Base-by-base conservation (phyloP, 2,797 vertebrate species). In the Epinephelus awoara region DNA sequence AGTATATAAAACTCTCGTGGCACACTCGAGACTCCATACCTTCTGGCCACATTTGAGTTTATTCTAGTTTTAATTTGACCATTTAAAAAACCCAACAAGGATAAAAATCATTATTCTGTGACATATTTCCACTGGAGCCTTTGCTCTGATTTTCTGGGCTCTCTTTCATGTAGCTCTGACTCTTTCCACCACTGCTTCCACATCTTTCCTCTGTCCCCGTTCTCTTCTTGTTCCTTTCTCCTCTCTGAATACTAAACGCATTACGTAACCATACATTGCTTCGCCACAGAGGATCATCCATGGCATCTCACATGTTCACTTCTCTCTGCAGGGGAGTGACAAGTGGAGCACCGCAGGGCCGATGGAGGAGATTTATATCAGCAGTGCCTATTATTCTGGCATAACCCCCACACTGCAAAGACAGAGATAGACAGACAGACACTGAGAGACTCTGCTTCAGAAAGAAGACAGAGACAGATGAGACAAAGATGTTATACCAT, bases 211-310 rank as follows among this genome's bases (percentile, higher is more conserved):
- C 61, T 47, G 6, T 75, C 59, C 58, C 40, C 49, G 8, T 51
- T 58, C 68, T 72, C 63, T 17, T 66, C 64, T 47, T 23, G 38
- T 62, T 54, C 51, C 68, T 55, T 55, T 84, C 75, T 77, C 44
- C 73, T 85, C 76, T 72, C 71, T 88, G 87, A 91, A 91, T 90
- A 83, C 79, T 79, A 85, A 91, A 88, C 54, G 34, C 66, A 54
- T 91, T 91, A 93, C 25, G 71, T 90, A 91, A 92, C 71, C 40
- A 21, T 38, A 67, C 72, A 52, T 64, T 19, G 68, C 72, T 80
- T 84, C 66, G 29, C 75, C 71, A 77, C 81, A 58, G 83, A 77
- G 77, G 88, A 84, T 91, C 81, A 84, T 88, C 86, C 67, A 19
- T 46, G 71, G 81, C 84, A 72, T 77, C 85, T 82, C 82, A 61